Percentiles rank a stretch among this genome's conserved stretches.
Conservation (phyloP, 1,140 invertebrate species). For the Elymnias hypermnestra region DNA sequence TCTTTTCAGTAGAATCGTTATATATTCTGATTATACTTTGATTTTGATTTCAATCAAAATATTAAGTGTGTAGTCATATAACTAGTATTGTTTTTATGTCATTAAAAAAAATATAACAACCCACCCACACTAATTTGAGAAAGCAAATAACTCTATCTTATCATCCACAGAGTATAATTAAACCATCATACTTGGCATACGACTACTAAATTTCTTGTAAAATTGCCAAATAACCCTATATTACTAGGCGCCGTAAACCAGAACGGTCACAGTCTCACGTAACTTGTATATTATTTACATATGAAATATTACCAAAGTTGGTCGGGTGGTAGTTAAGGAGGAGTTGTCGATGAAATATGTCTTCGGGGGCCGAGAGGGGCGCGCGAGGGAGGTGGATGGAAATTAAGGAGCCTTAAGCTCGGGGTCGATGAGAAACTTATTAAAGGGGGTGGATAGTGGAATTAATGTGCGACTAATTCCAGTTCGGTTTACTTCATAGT, state of each 20-base stretch:
- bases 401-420: slow-evolving; percentile 67
- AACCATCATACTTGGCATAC: slow-evolving; percentile 18
- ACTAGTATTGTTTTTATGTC: no score
- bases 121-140: no score
- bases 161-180: no score
- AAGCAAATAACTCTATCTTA: background rate
- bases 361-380: slow-evolving; percentile 42
- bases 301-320: slow-evolving; percentile 63
- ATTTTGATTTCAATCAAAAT: no score
- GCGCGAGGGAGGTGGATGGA: slow-evolving; percentile 16
- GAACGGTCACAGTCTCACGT: slow-evolving; percentile 37
- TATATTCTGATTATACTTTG: no score
- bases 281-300: slow-evolving; percentile 62
- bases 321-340: slow-evolving; percentile 52
- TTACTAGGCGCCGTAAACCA: slow-evolving; percentile 13
- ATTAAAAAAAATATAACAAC: no score
- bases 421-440: slow-evolving; percentile 52
- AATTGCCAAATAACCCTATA: slow-evolving; percentile 20
- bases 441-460: slow-evolving; percentile 31
- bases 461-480: slow-evolving; percentile 31
- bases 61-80: no score
- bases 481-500: slow-evolving; percentile 10
- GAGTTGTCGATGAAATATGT: slow-evolving; percentile 70
- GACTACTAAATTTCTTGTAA: slow-evolving; percentile 13
- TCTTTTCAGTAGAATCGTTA: no score